A percentile compares a stretch with the other conserved stretches of the same genome.
Evolutionary conservation across 2,113 vertebrate genomes (phyloP).

Genomic region (Epinephelus lanceolatus): DNA sequence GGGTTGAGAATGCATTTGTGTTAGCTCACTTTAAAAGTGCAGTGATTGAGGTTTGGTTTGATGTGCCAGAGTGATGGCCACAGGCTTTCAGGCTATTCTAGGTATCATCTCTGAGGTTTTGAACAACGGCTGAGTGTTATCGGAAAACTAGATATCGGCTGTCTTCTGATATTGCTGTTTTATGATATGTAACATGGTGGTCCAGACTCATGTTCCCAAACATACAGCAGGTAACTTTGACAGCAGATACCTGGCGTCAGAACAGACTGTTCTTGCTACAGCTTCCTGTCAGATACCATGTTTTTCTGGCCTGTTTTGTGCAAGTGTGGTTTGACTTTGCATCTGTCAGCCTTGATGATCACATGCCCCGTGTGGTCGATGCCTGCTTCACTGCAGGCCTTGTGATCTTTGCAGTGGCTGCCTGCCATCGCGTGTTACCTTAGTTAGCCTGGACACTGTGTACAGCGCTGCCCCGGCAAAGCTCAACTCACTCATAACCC

Average conservation of each 20-base stretch:
- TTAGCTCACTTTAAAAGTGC: slow-evolving; percentile 24
- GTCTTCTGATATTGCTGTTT: neutral
- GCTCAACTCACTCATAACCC: neutral
- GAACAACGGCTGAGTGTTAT: neutral
- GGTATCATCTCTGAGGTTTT: neutral
- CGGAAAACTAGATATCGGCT: neutral
- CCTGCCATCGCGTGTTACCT: slow-evolving; percentile 55
- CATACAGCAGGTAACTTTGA: slow-evolving; percentile 15
- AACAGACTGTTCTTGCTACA: slow-evolving; percentile 22
- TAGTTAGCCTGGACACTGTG: slow-evolving; percentile 49
- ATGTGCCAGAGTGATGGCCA: neutral
- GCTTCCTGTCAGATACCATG: slow-evolving; percentile 35
- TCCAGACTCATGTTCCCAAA: neutral
- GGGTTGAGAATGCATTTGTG: neutral
- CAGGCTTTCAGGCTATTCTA: neutral
- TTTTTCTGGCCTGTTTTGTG: slow-evolving; percentile 30
- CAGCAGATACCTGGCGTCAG: neutral
- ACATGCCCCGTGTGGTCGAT: slow-evolving; percentile 50
- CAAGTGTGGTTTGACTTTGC: slow-evolving; percentile 42
- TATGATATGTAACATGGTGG: neutral
- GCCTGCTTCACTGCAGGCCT: slow-evolving; percentile 53
- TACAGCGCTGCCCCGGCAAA: neutral
- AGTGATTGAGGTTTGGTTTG: slow-evolving; percentile 11
- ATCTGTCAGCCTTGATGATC: slow-evolving; percentile 61
- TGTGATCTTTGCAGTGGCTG: slow-evolving; percentile 70